Conservation (phyloP, 2,797 vertebrate species). For the Enoplosus armatus region DNA sequence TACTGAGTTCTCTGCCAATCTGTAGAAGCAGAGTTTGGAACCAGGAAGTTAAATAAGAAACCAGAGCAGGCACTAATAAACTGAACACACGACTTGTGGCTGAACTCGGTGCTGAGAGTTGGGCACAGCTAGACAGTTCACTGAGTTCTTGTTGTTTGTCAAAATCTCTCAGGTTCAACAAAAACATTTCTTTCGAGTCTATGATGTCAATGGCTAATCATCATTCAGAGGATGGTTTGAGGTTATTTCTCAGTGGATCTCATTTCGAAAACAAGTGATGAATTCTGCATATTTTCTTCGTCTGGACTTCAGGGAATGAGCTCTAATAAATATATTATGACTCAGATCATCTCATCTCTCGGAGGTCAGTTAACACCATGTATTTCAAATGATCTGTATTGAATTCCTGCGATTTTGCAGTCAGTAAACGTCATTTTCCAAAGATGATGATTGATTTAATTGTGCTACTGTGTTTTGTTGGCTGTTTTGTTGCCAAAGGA, state of each 20-base stretch:
- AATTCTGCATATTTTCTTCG: background rate
- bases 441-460: too few species aligned
- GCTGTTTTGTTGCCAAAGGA: background rate
- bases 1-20: too few species aligned
- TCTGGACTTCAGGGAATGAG: background rate
- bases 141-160: background rate
- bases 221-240: background rate
- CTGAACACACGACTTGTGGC: background rate
- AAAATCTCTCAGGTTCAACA: background rate
- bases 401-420: background rate
- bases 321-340: background rate
- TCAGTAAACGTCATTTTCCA: background rate
- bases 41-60: background rate
- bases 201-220: background rate
- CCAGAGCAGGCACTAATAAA: background rate
- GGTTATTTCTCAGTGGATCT: background rate
- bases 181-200: background rate
- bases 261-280: background rate
- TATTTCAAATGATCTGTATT: slow-evolving; percentile 13
- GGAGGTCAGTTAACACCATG: background rate
- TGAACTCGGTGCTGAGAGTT: background rate
- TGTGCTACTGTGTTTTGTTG: background rate
- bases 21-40: background rate
- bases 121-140: background rate
- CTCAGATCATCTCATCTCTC: background rate